These are phyloP conservation scores for Crocuta crocuta DNA, from an alignment of 2,113 vertebrate genomes.

Conservation along the genomic window DNA sequence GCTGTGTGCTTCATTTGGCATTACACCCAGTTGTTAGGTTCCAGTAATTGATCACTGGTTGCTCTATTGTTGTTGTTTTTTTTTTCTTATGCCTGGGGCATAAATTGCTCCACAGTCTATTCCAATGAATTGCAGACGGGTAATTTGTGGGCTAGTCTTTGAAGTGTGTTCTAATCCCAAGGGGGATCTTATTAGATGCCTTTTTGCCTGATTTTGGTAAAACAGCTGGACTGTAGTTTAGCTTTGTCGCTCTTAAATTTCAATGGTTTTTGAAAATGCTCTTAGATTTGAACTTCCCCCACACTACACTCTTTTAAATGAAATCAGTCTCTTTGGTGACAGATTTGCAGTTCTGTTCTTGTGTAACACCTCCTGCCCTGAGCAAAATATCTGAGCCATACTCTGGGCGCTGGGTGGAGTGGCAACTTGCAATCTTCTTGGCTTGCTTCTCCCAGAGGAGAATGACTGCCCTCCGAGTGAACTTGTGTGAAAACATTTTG, in stretches of 20 bases:
- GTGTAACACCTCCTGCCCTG: background rate
- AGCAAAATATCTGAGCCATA: background rate
- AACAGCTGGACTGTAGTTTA: background rate
- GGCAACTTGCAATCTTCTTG: background rate
- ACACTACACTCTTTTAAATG: background rate
- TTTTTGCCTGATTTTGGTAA: background rate
- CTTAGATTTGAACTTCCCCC: background rate
- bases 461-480: background rate
- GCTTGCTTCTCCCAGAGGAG: background rate
- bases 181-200: background rate
- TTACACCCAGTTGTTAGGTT: background rate
- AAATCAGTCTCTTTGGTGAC: background rate
- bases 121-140: background rate
- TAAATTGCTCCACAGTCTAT: background rate
- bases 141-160: background rate
- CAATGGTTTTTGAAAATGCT: background rate
- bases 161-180: background rate
- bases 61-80: background rate
- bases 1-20: background rate
- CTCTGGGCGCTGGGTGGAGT: background rate
- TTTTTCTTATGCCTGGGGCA: background rate
- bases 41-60: background rate
- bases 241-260: background rate
- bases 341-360: background rate
- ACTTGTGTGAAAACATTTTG: background rate